Evolutionary conservation across 1,140 invertebrate genomes (phyloP).

Genomic region (Polypedilum pembai): DNA sequence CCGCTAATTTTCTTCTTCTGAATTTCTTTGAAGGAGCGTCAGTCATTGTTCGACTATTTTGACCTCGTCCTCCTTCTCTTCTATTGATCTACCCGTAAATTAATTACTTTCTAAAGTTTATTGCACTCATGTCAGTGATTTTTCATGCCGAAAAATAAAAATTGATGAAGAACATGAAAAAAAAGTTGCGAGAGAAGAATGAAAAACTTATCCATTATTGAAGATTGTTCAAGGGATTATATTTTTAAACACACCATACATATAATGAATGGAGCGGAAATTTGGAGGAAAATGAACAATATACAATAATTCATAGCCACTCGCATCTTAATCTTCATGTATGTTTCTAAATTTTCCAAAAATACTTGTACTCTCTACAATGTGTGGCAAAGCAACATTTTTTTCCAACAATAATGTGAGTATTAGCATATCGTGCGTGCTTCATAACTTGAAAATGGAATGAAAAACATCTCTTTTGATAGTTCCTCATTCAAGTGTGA

Average conservation of each 20-base stretch:
- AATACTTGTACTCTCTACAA: not conserved
- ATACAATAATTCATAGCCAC: no score
- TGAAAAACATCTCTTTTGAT: not conserved
- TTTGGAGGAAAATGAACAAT: no score
- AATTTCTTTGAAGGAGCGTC: not conserved
- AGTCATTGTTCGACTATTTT: not conserved
- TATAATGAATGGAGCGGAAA: no score
- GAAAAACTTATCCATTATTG: no score
- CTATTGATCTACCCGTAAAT: not conserved
- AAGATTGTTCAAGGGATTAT: no score
- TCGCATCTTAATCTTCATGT: not conserved
- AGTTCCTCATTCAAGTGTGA: slow-evolving; percentile 1
- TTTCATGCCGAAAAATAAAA: no score
- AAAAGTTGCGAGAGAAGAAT: no score
- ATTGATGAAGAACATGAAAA: no score
- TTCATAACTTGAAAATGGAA: not conserved
- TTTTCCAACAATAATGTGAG: not conserved
- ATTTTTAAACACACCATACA: no score
- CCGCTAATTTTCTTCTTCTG: not conserved
- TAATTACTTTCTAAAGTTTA: no score
- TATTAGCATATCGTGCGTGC: not conserved
- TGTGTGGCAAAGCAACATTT: not conserved
- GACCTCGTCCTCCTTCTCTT: not conserved
- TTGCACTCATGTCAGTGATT: no score
- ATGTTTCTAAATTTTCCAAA: not conserved